phyloP scores from a whole-genome alignment of 2,888 invertebrate species.

The Trichacis sp. region DNA sequence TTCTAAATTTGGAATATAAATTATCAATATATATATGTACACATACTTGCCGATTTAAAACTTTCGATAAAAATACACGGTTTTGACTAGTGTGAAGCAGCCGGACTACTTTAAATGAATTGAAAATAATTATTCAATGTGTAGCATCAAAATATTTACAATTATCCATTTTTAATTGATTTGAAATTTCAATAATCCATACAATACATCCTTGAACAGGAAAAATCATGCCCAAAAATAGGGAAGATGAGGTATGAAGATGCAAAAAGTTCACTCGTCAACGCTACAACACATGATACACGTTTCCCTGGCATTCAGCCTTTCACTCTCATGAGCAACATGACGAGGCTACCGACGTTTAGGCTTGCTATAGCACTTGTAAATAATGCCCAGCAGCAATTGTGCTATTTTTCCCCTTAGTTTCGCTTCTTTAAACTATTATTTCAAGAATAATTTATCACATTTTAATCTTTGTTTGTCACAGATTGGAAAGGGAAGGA shows the following conservation, averaged over 20 bases:
- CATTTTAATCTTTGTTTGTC: conserved; percentile 62
- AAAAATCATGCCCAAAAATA: no score
- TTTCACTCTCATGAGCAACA: conserved; percentile 51
- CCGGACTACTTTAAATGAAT: no score
- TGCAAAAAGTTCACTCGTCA: conserved; percentile 36
- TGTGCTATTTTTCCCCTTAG: conserved; percentile 61
- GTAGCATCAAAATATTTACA: no score
- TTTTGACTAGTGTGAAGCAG: no score
- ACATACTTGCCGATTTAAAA: no score
- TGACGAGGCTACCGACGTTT: conserved; percentile 62
- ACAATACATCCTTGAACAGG: background rate
- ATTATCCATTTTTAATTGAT: no score
- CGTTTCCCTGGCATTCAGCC: conserved; percentile 49
- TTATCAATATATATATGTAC: no score
- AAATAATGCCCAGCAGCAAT: conserved; percentile 68
- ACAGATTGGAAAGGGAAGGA: conserved; percentile 63
- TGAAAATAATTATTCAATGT: no score
- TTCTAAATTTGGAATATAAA: no score
- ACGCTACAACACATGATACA: conserved; percentile 46
- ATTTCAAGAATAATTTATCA: conserved; percentile 67
- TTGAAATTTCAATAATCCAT: background rate
- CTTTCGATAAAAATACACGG: no score
- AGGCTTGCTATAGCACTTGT: conserved; percentile 67
- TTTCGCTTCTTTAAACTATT: conserved; percentile 58
- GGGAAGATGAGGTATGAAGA: no score